Evolutionary conservation across 2,113 vertebrate genomes (phyloP), one percentile per base, ranked within the genome.

Genomic region (Trematomus loennbergii): DNA sequence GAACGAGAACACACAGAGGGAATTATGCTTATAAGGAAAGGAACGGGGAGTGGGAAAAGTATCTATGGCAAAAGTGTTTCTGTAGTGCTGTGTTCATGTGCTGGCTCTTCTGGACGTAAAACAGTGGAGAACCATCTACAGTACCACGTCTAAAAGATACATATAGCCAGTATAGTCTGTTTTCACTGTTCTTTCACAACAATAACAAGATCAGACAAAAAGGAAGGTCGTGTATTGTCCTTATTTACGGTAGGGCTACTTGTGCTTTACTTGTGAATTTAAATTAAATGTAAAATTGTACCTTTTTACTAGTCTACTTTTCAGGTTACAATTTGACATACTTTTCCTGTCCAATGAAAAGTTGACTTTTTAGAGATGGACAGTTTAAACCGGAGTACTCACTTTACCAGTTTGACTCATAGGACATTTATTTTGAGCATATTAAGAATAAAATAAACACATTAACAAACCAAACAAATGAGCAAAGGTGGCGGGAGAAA

Each of bases 1-100:
- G 13, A 60, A 80, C 29, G 40, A 45, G 22, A 67, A 57, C 53
- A 62, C n/a, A 62, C 12, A 67, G 3, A 49, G 4, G n/a, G 58
- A 57, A n/a, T 57, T 17, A 18, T 57, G 46, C 52, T 62, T 65
- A 18, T 43, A 10, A 15, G 36, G 40, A 11, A 22, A 74, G 22
- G 29, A 9, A 22, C 20, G 18, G 64, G 0, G 9, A 29, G 29
- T 17, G 12, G n/a, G 50, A 57, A 50, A 17, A 57, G 68, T 49
- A 54, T 12, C 17, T 17, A 16, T 20, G 36, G 20, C 4, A 29
- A 15, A 53, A 20, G 13, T 53, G 22, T 75, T 36, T 33, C 36
- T 1, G 36, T 16, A 40, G 40, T 11, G 2, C 33, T 25, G 29
- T 49, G 55, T 53, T 5, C 5, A 33, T 17, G 4, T 7, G 0